phyloP scores from a whole-genome alignment of 2,113 vertebrate genomes.

The Colistium nudipinnis region DNA sequence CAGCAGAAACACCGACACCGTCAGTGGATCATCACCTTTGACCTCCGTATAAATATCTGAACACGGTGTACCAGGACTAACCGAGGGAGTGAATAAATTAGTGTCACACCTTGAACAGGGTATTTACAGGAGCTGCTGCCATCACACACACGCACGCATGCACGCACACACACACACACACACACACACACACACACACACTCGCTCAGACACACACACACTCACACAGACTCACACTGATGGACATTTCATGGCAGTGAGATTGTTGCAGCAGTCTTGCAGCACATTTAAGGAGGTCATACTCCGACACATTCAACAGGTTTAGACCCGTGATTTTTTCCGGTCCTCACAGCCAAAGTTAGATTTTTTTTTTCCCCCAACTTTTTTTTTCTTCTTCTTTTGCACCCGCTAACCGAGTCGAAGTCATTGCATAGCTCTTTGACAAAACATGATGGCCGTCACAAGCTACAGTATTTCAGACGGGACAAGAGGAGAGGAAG shows the following conservation, averaged over 20 bases:
- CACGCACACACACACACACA: not conserved
- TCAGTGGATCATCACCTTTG: constrained; percentile 50
- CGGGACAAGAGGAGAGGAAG: not conserved
- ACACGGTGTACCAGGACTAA: constrained; percentile 64
- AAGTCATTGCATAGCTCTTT: constrained; percentile 76
- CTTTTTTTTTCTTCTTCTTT: too few species aligned
- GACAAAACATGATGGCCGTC: constrained; percentile 49
- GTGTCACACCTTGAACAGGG: constrained; percentile 77
- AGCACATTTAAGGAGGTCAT: constrained; percentile 78
- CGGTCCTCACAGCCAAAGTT: constrained; percentile 41
- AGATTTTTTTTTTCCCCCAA: not conserved
- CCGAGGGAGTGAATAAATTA: constrained; percentile 80
- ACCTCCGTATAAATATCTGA: constrained; percentile 69
- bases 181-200: not conserved
- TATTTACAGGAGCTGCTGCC: constrained; percentile 78
- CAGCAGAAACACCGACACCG: constrained; percentile 70
- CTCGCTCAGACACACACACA: not conserved
- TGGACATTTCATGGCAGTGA: constrained; percentile 74
- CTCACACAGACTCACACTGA: constrained; percentile 14
- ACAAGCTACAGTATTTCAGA: constrained; percentile 66
- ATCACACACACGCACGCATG: not conserved
- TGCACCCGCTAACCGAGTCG: constrained; percentile 48
- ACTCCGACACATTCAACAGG: constrained; percentile 86
- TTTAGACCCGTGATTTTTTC: constrained; percentile 66
- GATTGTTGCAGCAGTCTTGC: constrained; percentile 78